Base-by-base conservation (phyloP, 2,888 invertebrate genomes). In the Agelastica alni region DNA sequence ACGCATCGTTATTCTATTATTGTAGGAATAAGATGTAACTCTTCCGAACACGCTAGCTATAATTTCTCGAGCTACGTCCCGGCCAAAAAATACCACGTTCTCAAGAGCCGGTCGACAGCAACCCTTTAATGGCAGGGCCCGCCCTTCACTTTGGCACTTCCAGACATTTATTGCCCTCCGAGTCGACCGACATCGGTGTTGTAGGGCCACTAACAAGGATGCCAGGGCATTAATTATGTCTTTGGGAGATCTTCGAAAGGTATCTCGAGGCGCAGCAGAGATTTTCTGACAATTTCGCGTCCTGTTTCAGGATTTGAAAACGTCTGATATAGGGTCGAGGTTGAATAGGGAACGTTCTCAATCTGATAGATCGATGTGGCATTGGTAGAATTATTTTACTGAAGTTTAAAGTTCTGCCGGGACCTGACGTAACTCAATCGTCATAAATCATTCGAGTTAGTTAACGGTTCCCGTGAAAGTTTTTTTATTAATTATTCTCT, bases 151-250 rank as follows among this genome's bases (percentile, higher is more conserved):
- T 56, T 55, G 59, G 53, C 59, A 59, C 56, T 47, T 54, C 31
- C 10, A 56, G 59, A 59, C 59, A 51, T 59, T 56, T 56, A 59
- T 59, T 53, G 55, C 56, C 56, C 45, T 43, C 44, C 39, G 39
- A 59, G 47, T 53, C 53, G 49, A 59, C 59, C 59, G 53, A 56
- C 53, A 56, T 59, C 56, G 56, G 47, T 51, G 49, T 56, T 53
- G 48, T 53, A 44, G 28, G 41, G 48, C 53, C 56, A 42, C 56
- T 56, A 59, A 59, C 51, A 51, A 56, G 53, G 43, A 52, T 51
- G 45, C 42, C 34, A 48, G 31, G 43, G 45, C 49, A 55, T 53
- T 59, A 56, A 56, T 59, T 59, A 59, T 53, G 56, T 59, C 45
- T 48, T 45, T 45, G 45, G 44, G 20, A 32, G 28, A 44, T 44